These are phyloP conservation scores for Myxocyprinus asiaticus DNA, from an alignment of 2,113 vertebrate species.

Conservation along the genomic window DNA sequence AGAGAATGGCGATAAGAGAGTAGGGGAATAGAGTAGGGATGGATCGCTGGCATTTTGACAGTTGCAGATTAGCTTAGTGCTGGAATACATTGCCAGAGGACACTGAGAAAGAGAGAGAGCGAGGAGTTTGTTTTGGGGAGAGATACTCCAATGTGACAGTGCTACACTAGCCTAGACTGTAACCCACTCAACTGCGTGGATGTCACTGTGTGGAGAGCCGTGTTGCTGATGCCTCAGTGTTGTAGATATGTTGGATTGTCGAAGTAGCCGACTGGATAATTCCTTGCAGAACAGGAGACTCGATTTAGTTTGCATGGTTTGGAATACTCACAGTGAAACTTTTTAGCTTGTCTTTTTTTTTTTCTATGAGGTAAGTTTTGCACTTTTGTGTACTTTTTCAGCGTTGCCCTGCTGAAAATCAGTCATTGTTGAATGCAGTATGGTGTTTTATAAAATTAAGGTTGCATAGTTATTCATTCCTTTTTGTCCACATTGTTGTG, in stretches of 20 bases:
- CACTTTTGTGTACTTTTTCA: background rate
- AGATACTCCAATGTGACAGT: conserved; percentile 53
- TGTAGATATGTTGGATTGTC: conserved; percentile 10
- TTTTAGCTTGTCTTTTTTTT: background rate
- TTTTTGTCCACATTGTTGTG: too few species aligned
- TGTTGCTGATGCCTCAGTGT: background rate
- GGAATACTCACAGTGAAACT: conserved; percentile 8
- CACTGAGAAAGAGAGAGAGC: conserved; percentile 29
- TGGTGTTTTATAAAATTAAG: background rate
- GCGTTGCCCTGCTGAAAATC: background rate
- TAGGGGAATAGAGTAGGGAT: conserved; percentile 6
- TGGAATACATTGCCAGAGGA: conserved; percentile 59
- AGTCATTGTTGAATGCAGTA: background rate
- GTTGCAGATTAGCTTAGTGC: conserved; percentile 62
- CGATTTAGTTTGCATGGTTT: background rate
- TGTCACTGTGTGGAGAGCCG: conserved; percentile 37
- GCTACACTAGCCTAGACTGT: conserved; percentile 49
- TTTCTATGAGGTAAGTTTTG: conserved; percentile 27
- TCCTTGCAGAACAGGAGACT: conserved; percentile 1
- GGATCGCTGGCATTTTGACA: conserved; percentile 54
- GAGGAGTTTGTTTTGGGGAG: conserved; percentile 40
- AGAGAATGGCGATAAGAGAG: conserved; percentile 21
- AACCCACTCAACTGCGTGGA: conserved; percentile 30
- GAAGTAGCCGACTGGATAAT: background rate
- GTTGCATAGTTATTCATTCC: background rate